Evolutionary conservation across 1,140 invertebrate species (phyloP).

Genomic region (Scaptomyza pallida): DNA sequence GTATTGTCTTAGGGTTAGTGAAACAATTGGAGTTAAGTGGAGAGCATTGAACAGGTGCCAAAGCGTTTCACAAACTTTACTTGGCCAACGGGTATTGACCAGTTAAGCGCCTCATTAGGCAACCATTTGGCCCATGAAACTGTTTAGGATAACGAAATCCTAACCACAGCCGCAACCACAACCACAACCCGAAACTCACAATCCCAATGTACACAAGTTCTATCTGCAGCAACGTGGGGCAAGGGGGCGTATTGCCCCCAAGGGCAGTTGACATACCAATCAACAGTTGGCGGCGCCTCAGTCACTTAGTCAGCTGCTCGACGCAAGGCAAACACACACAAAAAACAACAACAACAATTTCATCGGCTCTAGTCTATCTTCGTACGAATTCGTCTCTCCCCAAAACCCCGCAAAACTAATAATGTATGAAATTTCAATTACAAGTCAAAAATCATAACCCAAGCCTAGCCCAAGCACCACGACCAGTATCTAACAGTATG

Average conservation of each 20-base stretch:
- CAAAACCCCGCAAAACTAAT: conserved; percentile 48
- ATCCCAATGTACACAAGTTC: background rate
- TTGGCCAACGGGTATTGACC: conserved; percentile 44
- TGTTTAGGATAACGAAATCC: conserved; percentile 4
- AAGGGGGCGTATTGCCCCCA: background rate
- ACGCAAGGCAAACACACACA: too few species aligned
- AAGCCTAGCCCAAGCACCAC: conserved; percentile 1
- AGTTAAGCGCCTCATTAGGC: conserved; percentile 70
- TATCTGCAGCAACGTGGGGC: too few species aligned
- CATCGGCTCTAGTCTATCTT: background rate
- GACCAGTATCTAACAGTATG: background rate
- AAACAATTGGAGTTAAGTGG: conserved; percentile 18
- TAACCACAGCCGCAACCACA: background rate
- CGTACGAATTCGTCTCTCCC: background rate
- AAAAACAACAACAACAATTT: conserved; percentile 2
- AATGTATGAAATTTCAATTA: conserved; percentile 81
- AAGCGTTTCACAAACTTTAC: background rate
- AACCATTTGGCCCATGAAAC: conserved; percentile 22
- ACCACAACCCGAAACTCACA: background rate
- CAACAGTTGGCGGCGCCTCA: conserved; percentile 56
- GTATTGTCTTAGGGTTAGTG: conserved; percentile 12
- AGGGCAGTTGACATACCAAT: conserved; percentile 39
- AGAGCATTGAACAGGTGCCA: conserved; percentile 32
- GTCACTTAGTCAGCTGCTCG: conserved; percentile 6
- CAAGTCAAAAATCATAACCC: conserved; percentile 66